Evolutionary conservation across 2,888 invertebrate species (phyloP).

Genomic region (Drosophila monieri): DNA sequence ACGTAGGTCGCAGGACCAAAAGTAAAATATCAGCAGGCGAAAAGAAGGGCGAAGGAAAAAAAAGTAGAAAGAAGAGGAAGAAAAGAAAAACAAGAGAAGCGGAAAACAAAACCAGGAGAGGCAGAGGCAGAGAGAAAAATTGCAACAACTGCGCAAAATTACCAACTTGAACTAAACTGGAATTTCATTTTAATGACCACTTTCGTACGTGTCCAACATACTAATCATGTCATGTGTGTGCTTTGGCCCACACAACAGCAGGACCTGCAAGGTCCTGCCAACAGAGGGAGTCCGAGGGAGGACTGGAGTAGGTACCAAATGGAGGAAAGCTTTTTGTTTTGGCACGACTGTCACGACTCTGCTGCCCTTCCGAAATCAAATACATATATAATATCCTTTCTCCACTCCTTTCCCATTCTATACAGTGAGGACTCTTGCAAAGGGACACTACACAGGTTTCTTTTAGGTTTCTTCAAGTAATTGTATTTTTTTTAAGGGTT

Average conservation of each 20-base stretch:
- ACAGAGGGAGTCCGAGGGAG: neutral
- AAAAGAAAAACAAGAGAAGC: neutral
- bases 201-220: conserved; percentile 82
- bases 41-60: conserved; percentile 4
- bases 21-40: conserved; percentile 18
- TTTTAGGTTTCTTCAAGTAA: neutral
- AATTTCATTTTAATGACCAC: conserved; percentile 82
- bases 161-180: conserved; percentile 79
- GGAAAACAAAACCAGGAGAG: neutral
- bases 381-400: conserved; percentile 18
- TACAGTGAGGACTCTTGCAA: neutral
- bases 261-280: conserved; percentile 8
- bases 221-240: conserved; percentile 76
- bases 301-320: neutral
- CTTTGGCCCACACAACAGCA: neutral
- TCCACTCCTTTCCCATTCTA: neutral
- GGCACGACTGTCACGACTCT: conserved; percentile 37
- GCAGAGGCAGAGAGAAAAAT: conserved; percentile 53
- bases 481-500: neutral
- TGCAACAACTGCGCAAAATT: conserved; percentile 79
- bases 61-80: neutral
- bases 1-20: conserved; percentile 30
- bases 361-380: conserved; percentile 12
- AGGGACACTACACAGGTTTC: no score
- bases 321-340: conserved; percentile 30